phyloP scores from a whole-genome alignment of 2,888 invertebrate genomes.

The Drosophila barbarae region DNA sequence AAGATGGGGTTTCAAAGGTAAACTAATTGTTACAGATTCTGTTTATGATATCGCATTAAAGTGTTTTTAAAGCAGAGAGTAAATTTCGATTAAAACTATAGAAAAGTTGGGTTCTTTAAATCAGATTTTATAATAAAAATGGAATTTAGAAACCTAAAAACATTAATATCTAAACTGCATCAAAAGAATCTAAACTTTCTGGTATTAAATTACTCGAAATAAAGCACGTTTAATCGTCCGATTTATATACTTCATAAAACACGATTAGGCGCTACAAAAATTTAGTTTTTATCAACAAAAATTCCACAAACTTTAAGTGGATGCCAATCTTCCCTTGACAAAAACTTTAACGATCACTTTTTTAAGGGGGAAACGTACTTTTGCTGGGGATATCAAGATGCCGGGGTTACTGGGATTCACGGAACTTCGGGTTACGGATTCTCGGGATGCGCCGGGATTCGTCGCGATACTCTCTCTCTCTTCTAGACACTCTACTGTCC shows the following conservation, averaged over 20 bases:
- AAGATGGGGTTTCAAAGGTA: not conserved
- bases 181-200: not conserved
- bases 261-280: not conserved
- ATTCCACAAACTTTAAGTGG: not conserved
- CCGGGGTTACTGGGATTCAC: slow-evolving; percentile 9
- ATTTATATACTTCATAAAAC: not conserved
- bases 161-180: not conserved
- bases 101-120: not conserved
- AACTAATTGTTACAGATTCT: not conserved
- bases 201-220: not conserved
- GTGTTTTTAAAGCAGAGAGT: not conserved
- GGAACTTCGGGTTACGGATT: slow-evolving; percentile 3
- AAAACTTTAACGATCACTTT: slow-evolving; percentile 8
- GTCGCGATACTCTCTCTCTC: slow-evolving; percentile 15
- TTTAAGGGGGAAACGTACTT: slow-evolving; percentile 14
- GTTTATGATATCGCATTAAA: not conserved
- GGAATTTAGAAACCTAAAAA: not conserved
- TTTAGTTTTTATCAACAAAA: not conserved
- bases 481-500: not conserved
- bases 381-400: not conserved
- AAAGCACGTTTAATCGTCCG: not conserved
- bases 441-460: slow-evolving; percentile 21
- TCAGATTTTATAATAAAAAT: not conserved
- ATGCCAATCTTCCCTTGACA: not conserved
- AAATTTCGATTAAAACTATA: not conserved